Evolutionary conservation across 2,888 invertebrate genomes (phyloP), one percentile per base, ranked within the genome.

Genomic region (Xylota segnis): DNA sequence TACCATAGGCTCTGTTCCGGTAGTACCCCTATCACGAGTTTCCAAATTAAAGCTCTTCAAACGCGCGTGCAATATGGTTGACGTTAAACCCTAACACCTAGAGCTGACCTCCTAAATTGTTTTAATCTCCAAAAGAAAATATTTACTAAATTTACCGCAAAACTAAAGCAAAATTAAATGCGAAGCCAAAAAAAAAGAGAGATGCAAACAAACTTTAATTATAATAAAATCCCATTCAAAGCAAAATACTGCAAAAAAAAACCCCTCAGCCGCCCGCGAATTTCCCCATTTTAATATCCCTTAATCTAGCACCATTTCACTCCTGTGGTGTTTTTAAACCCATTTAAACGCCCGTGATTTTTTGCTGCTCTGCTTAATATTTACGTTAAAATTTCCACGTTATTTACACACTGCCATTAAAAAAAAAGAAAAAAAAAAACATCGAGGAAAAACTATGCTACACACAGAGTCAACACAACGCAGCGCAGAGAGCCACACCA

Each of bases 291-390:
- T 84, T 84, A 84, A 81, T 75, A 75, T 81, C 81, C 84, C 45
- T 81, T 81, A 81, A 84, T 81, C 84, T 81, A 75, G 65, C 52
- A 52, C 75, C 65, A 59, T 81, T 84, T 70, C 61, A 83, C 70
- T 71, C 75, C 84, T 81, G 70, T 58, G 81, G 84, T 81, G 58
- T 84, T 84, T 66, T 65, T 70, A 81, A 81, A 75, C 61, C 70
- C 75, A 72, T 75, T 81, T 75, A 81, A 81, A 70, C 50, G 58
- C 58, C 63, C 40, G 66, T 72, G 83, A 61, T 52, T 66, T 66
- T 83, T 77, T 75, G 56, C 29, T 54, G 16, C 50, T 58, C n/a
- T 23, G 58, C 34, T 66, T 43, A 70, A 77, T 47, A 72, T 71
- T 71, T 71, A 59, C 78, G 52, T 61, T 71, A 65, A 61, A 77